Evolutionary conservation across 2,888 invertebrate genomes (phyloP), one percentile per base, ranked within the genome.

Genomic region (Thereva unica): DNA sequence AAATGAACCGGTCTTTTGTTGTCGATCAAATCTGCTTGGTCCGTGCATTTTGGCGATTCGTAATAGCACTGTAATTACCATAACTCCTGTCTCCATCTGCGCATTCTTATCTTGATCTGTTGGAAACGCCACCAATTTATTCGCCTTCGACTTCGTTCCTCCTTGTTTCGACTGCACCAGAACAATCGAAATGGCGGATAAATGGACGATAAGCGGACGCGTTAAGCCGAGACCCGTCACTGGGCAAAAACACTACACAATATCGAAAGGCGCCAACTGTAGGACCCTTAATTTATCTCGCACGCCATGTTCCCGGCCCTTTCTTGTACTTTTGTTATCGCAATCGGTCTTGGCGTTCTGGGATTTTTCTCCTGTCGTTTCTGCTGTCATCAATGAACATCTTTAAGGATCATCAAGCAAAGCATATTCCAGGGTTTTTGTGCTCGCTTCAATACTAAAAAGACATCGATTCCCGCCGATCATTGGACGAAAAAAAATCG

Each of bases 221-320:
- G 42, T 23, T 23, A 61, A 61, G n/a, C 61, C 23, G 49, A 61
- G 61, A 50, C 23, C 50, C 50, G 61, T 61, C 50, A 50, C 34
- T 35, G 38, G 47, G 41, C 45, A 67, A 63, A 66, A 61, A 67
- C 64, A 64, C 67, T 67, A 69, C 55, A 56, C 40, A 63, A 23
- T 23, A 23, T 23, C 23, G 23, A 23, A 23, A 69, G 69, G 69
- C 69, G 69, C 69, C 69, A 69, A 69, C 65, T 34, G 38, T 61
- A 69, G 69, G 67, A 69, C 67, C 67, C 69, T 69, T 69, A 69
- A 69, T 69, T 69, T 69, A 69, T 69, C 69, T 69, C 64, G 59
- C 52, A 63, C 67, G 67, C 65, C 65, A 61, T 57, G 65, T 65
- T 55, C 45, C 40, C 55, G 61, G 65, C 67, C 65, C 55, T 67